Conservation (phyloP, 2,888 invertebrate species). For the Exephanes ischioxanthus region DNA sequence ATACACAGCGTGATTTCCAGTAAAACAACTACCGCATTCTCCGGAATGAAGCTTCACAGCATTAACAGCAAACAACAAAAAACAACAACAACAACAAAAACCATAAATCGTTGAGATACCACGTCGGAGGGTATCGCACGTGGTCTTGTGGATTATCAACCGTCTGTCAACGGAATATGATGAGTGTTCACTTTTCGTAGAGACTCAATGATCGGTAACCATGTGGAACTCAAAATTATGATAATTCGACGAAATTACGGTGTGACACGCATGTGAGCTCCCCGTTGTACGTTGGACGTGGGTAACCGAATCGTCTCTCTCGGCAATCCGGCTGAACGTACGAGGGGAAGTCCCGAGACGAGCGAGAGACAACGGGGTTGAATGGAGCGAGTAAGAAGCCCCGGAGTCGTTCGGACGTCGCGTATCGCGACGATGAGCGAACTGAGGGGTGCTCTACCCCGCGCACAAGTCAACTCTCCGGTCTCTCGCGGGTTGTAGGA, state of each 20-base stretch:
- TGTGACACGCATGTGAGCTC: background rate
- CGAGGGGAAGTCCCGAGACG: background rate
- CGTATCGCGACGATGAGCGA: constrained; percentile 63
- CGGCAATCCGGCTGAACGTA: background rate
- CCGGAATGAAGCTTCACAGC: background rate
- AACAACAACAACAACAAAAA: background rate
- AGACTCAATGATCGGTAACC: background rate
- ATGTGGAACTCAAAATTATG: background rate
- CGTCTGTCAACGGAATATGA: background rate
- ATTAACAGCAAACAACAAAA: background rate
- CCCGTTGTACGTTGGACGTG: no score
- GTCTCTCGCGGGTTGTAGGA: constrained; percentile 67
- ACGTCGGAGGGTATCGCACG: background rate
- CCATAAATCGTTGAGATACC: background rate
- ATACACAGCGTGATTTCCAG: background rate
- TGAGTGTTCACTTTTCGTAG: background rate
- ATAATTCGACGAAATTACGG: background rate
- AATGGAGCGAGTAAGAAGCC: constrained; percentile 23
- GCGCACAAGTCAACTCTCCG: constrained; percentile 77
- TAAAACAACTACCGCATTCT: background rate
- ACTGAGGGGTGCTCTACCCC: constrained; percentile 66
- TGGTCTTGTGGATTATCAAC: constrained; percentile 1
- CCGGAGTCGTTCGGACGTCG: constrained; percentile 53
- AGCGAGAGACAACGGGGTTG: background rate
- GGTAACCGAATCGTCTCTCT: no score